These are phyloP conservation scores for Diprion similis DNA, from an alignment of 1,140 invertebrate species.

Conservation along the genomic window DNA sequence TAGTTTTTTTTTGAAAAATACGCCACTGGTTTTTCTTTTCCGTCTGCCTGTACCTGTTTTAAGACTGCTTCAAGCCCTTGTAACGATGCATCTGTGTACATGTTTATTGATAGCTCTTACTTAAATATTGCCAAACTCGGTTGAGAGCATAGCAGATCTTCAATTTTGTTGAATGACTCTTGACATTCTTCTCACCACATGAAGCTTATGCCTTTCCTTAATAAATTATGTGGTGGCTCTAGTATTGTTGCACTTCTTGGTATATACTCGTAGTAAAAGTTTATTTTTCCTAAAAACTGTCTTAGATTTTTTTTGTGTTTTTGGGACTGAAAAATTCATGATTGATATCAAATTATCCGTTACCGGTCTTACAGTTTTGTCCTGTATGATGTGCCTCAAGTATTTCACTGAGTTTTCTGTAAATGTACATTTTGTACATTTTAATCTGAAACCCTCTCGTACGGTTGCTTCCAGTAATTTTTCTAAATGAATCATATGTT, in stretches of 20 bases:
- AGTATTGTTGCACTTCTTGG: slow-evolving; percentile 26
- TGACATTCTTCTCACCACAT: slow-evolving; percentile 26
- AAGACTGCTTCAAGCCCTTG: neutral
- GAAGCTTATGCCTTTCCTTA: slow-evolving; percentile 2
- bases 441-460: slow-evolving; percentile 30
- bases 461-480: neutral
- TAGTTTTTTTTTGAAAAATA: slow-evolving; percentile 12
- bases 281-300: neutral
- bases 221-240: slow-evolving; percentile 28
- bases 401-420: slow-evolving; percentile 27
- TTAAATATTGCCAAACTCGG: slow-evolving; percentile 19
- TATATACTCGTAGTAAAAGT: slow-evolving; percentile 6
- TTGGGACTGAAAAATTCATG: slow-evolving; percentile 24
- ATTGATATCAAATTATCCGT: slow-evolving; percentile 28
- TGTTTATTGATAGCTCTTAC: neutral
- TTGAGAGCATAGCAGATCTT: slow-evolving; percentile 25
- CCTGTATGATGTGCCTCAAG: slow-evolving; percentile 24
- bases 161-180: slow-evolving; percentile 27
- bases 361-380: slow-evolving; percentile 22
- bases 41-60: neutral
- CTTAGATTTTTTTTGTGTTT: slow-evolving; percentile 28
- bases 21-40: slow-evolving; percentile 39
- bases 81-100: neutral
- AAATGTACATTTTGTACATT: slow-evolving; percentile 30
- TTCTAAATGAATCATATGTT: slow-evolving; percentile 20